Evolutionary conservation across 1,140 invertebrate species (phyloP).

Genomic region (Trachymyrmex cornetzi): DNA sequence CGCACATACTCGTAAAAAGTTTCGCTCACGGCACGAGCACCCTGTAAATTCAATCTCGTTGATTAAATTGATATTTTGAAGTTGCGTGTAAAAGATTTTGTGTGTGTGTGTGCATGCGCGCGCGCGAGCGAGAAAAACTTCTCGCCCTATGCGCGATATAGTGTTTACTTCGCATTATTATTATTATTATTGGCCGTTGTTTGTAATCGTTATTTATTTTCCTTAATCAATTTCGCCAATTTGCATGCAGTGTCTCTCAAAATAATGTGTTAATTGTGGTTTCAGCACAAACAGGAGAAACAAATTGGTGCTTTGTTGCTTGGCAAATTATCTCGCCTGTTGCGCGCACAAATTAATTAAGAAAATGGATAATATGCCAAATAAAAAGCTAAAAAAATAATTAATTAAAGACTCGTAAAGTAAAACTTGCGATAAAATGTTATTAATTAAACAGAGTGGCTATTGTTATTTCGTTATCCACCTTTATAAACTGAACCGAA

Average conservation of each 20-base stretch:
- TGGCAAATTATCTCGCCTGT: conserved; percentile 31
- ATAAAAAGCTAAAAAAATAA: conserved; percentile 40
- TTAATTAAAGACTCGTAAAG: conserved; percentile 24
- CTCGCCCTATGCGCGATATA: background rate
- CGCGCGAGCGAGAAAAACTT: background rate
- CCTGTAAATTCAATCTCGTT: conserved; percentile 37
- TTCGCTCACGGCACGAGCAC: background rate
- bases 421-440: conserved; percentile 15
- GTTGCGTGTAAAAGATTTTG: background rate
- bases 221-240: background rate
- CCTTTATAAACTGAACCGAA: background rate
- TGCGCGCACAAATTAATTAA: conserved; percentile 44
- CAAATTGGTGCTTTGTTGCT: conserved; percentile 9
- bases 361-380: conserved; percentile 8
- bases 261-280: conserved; percentile 6
- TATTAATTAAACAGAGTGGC: conserved; percentile 28
- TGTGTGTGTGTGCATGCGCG: no score
- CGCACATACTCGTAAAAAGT: conserved; percentile 1
- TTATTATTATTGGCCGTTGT: background rate
- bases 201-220: conserved; percentile 4
- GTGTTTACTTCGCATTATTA: background rate
- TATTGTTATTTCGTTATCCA: background rate
- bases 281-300: background rate
- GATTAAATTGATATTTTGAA: conserved; percentile 41
- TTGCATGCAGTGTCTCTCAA: background rate